These are phyloP conservation scores for Didymodactylos carnosus DNA, from an alignment of 2,888 invertebrate genomes.

Conservation along the genomic window DNA sequence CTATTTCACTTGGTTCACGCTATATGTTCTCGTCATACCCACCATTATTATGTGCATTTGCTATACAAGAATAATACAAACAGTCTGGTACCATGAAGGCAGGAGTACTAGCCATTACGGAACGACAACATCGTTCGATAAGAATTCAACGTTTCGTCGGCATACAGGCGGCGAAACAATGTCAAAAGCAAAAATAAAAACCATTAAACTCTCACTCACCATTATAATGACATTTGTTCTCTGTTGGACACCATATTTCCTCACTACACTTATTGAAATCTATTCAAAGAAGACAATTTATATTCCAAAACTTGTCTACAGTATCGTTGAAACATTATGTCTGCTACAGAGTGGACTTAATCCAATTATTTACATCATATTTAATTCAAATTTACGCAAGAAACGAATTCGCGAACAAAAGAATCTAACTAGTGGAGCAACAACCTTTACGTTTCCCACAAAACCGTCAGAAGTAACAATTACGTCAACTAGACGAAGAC, in stretches of 20 bases:
- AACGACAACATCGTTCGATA: background rate
- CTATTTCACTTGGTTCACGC: slow-evolving; percentile 33
- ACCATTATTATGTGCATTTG: slow-evolving; percentile 33
- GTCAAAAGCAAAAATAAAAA: slow-evolving; percentile 32
- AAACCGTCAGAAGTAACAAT: no score
- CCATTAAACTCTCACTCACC: slow-evolving; percentile 34
- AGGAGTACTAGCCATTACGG: no score
- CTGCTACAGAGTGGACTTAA: background rate
- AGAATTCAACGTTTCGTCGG: no score
- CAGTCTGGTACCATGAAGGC: slow-evolving; percentile 15
- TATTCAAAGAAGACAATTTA: slow-evolving; percentile 18
- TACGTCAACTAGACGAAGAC: no score
- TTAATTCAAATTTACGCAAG: no score
- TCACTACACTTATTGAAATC: slow-evolving; percentile 32
- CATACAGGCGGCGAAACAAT: background rate
- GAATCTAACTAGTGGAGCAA: no score
- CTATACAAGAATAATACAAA: slow-evolving; percentile 33
- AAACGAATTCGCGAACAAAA: no score
- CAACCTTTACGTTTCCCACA: no score
- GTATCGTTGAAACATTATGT: background rate
- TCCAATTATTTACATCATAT: background rate
- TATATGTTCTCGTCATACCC: slow-evolving; percentile 34
- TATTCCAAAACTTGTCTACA: slow-evolving; percentile 16
- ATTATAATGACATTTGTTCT: slow-evolving; percentile 35
- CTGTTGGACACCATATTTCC: slow-evolving; percentile 36